A percentile compares a stretch with the other conserved stretches of the same genome.
These are phyloP conservation scores for Coleophora flavipennella DNA, from an alignment of 2,888 invertebrate genomes.

Conservation along the genomic window DNA sequence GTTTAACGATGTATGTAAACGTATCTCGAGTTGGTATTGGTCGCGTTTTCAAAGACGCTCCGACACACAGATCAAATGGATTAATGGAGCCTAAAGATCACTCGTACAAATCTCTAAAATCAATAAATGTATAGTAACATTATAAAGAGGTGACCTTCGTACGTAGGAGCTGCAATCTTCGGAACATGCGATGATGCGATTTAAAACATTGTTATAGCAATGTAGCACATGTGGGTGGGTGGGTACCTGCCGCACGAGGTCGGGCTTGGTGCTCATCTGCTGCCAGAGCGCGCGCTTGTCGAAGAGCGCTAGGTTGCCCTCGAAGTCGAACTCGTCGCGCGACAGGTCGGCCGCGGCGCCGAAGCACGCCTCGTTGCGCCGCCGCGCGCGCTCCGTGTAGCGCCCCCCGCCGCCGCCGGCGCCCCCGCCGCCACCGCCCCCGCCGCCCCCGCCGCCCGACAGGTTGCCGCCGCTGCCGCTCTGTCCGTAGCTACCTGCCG, in stretches of 20 bases:
- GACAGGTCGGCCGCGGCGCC: slow-evolving; percentile 78
- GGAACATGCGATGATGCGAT: no score
- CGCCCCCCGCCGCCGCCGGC: slow-evolving; percentile 8
- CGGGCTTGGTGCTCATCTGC: slow-evolving; percentile 46
- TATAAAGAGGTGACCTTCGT: no score
- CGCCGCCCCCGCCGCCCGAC: slow-evolving; percentile 5
- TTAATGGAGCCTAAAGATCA: no score
- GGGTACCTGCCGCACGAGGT: slow-evolving; percentile 53
- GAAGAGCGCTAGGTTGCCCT: slow-evolving; percentile 92
- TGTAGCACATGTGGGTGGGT: no score
- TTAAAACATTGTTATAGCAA: no score
- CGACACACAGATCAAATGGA: no score
- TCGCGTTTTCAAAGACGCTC: no score
- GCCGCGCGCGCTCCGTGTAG: slow-evolving; percentile 48
- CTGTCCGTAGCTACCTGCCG: slow-evolving; percentile 32
- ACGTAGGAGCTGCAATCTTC: no score
- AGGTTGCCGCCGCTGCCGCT: slow-evolving; percentile 61
- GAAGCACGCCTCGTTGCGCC: slow-evolving; percentile 84
- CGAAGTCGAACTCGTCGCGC: slow-evolving; percentile 91
- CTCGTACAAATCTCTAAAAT: no score
- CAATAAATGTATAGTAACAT: no score
- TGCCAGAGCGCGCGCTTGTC: slow-evolving; percentile 77
- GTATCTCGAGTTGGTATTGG: no score
- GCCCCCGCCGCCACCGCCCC: slow-evolving; percentile 63
- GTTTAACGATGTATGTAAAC: no score